phyloP scores from a whole-genome alignment of 2,797 vertebrate species.

The Galagoides demidoff region DNA sequence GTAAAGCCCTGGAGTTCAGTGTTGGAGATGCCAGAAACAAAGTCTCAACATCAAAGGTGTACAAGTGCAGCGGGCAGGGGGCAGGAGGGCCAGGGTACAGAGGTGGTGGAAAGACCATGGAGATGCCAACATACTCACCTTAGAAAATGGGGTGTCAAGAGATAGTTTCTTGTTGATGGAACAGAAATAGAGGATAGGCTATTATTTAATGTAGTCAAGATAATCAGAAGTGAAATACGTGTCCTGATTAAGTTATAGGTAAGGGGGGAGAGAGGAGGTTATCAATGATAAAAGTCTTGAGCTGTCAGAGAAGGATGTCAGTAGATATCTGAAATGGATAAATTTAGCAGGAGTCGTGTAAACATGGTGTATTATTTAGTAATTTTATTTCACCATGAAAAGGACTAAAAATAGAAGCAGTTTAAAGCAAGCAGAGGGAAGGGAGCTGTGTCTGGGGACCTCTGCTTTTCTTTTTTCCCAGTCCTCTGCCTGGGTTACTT shows the following conservation, averaged over 20 bases:
- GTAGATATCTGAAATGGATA: neutral
- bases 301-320: conserved; percentile 15
- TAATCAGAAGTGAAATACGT: neutral
- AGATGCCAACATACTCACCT: neutral
- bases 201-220: neutral
- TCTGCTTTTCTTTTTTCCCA: neutral
- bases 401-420: conserved; percentile 40
- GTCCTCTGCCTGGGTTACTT: neutral
- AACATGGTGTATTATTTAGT: neutral
- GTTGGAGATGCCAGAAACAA: neutral
- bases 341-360: neutral
- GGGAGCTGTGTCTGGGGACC: neutral
- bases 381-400: neutral
- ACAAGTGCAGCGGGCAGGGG: neutral
- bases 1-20: neutral
- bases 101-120: neutral
- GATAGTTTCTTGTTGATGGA: neutral
- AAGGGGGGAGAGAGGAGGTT: neutral
- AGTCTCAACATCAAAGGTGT: neutral
- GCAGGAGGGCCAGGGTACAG: neutral
- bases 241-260: neutral
- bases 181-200: neutral
- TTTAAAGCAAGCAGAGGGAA: conserved; percentile 30
- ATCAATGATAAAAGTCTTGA: neutral
- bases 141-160: neutral